phyloP scores from a whole-genome alignment of 2,888 invertebrate genomes.

The Trimorus sp. region DNA sequence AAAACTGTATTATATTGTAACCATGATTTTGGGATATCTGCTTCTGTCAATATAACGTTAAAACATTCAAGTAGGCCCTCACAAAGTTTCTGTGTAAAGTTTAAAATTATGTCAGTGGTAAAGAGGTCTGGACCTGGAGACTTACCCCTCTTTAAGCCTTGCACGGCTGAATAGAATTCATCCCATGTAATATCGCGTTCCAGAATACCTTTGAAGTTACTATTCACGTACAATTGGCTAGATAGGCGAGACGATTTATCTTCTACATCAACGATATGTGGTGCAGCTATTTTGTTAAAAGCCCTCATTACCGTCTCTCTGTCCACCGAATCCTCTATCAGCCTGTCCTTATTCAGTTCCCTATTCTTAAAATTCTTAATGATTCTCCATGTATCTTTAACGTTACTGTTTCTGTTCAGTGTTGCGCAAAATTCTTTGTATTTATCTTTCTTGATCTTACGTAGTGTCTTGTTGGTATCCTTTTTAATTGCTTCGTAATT shows the following conservation, averaged over 20 bases:
- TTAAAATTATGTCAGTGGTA: slow-evolving; percentile 2
- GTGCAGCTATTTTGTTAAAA: slow-evolving; percentile 29
- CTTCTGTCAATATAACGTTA: not conserved
- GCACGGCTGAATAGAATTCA: slow-evolving; percentile 2
- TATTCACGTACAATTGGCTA: slow-evolving; percentile 7
- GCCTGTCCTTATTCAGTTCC: not conserved
- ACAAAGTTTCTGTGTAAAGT: not conserved
- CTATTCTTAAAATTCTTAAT: slow-evolving; percentile 33
- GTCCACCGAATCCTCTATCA: not conserved
- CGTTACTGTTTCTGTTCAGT: slow-evolving; percentile 11
- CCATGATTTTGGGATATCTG: slow-evolving; percentile 7
- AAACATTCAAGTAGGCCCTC: slow-evolving; percentile 7
- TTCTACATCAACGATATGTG: not conserved
- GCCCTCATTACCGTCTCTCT: not conserved
- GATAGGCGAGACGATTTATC: slow-evolving; percentile 1
- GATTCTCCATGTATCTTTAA: slow-evolving; percentile 6
- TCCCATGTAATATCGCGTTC: not conserved
- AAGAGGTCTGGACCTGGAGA: slow-evolving; percentile 34
- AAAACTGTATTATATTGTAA: slow-evolving; percentile 19
- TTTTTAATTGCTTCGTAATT: too few relatives aligned
- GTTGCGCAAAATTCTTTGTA: slow-evolving; percentile 12
- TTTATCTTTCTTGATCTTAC: not conserved
- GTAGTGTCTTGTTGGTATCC: too few relatives aligned
- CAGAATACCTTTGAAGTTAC: not conserved
- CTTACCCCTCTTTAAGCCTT: slow-evolving; percentile 5